phyloP scores from a whole-genome alignment of 2,797 vertebrate genomes.

The Anabacerthia variegaticeps region DNA sequence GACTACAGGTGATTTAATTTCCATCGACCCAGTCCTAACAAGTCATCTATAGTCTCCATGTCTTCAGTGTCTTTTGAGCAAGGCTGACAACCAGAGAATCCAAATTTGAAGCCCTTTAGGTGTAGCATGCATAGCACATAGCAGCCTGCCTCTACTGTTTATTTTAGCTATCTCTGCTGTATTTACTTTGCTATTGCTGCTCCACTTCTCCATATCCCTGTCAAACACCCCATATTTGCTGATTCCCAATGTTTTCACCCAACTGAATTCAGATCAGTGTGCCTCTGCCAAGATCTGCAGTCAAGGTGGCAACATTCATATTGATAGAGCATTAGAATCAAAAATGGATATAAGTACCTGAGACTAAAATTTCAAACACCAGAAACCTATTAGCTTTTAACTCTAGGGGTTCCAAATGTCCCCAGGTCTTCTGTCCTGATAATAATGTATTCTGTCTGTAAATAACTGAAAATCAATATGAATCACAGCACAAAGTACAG shows the following conservation, averaged over 20 bases:
- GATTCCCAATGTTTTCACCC: neutral
- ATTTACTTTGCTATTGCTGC: neutral
- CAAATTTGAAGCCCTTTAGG: neutral
- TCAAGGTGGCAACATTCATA: neutral
- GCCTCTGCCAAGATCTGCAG: neutral
- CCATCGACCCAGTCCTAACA: neutral
- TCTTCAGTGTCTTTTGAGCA: neutral
- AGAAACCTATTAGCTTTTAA: neutral
- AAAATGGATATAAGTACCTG: neutral
- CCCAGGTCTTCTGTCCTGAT: neutral
- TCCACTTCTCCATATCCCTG: neutral
- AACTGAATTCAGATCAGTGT: neutral
- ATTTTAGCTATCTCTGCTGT: neutral
- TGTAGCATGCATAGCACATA: neutral
- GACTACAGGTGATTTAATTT: neutral
- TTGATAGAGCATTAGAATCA: neutral
- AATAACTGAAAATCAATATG: neutral
- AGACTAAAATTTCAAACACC: neutral
- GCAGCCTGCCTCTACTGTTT: neutral
- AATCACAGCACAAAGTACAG: neutral
- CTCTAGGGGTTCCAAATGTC: neutral
- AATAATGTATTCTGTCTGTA: neutral
- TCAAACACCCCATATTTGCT: neutral
- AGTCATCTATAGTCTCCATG: neutral
- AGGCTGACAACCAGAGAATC: neutral